Evolutionary conservation across 2,113 vertebrate genomes (phyloP).

Genomic region (Psittacara wagleri): DNA sequence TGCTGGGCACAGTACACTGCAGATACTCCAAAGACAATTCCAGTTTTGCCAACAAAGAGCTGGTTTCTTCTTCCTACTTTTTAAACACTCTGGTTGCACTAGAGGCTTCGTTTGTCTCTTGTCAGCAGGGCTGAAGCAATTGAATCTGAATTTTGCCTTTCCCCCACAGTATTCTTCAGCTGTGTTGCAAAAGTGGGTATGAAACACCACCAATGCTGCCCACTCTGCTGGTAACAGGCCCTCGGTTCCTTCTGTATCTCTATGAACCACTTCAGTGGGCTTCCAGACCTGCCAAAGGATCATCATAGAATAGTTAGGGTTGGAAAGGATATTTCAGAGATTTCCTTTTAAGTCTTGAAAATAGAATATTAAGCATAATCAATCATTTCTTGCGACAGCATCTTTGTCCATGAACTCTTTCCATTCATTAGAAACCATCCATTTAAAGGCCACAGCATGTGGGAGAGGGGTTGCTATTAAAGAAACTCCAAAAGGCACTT

Average conservation of each 20-base stretch:
- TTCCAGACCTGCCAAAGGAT: slow-evolving; percentile 15
- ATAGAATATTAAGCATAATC: slow-evolving; percentile 38
- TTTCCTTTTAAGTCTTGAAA: slow-evolving; percentile 35
- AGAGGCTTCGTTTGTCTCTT: background rate
- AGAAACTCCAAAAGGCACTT: background rate
- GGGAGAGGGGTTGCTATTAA: background rate
- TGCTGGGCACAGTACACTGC: background rate
- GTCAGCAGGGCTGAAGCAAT: background rate
- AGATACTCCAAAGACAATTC: background rate
- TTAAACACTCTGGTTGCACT: background rate
- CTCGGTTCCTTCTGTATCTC: background rate
- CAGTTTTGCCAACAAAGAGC: background rate
- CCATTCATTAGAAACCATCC: slow-evolving; percentile 5
- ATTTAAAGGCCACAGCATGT: background rate
- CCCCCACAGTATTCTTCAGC: background rate
- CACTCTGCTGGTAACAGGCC: background rate
- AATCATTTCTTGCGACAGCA: slow-evolving; percentile 1
- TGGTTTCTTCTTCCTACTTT: background rate
- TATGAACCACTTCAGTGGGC: background rate
- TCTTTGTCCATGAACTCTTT: background rate
- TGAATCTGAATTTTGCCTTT: background rate
- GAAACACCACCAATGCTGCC: background rate
- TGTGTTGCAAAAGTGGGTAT: fast-evolving
- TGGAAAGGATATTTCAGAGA: slow-evolving; percentile 18
- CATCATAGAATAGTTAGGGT: no score